These are phyloP conservation scores for Falcaria lacertinaria DNA, from an alignment of 2,888 invertebrate species.

Conservation along the genomic window DNA sequence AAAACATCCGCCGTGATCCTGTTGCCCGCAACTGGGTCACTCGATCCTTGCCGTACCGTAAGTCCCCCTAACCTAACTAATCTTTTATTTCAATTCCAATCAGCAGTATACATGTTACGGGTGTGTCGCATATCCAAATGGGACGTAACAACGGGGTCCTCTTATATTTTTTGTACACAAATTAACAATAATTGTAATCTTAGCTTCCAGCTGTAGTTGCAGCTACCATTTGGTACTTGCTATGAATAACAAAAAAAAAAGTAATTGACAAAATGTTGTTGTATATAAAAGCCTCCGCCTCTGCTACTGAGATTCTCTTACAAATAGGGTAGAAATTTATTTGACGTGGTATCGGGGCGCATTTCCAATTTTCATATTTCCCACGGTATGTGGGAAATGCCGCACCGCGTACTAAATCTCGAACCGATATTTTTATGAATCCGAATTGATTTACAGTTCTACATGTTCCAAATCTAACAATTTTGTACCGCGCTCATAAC, in stretches of 20 bases:
- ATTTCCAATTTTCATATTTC: conserved; percentile 77
- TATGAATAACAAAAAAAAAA: too few species aligned
- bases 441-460: conserved; percentile 54
- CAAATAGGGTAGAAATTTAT: conserved; percentile 69
- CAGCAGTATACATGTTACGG: conserved; percentile 19
- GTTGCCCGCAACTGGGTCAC: conserved; percentile 36
- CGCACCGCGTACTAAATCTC: conserved; percentile 53
- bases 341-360: conserved; percentile 48
- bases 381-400: conserved; percentile 41
- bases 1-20: conserved; percentile 30
- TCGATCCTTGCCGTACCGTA: conserved; percentile 24
- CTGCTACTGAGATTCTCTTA: conserved; percentile 49
- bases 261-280: too few species aligned
- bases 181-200: too few species aligned
- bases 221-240: too few species aligned
- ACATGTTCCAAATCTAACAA: conserved; percentile 9
- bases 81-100: conserved; percentile 31
- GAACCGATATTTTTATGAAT: conserved; percentile 64
- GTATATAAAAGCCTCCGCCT: too few species aligned
- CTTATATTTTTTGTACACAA: too few species aligned
- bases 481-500: background rate
- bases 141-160: too few species aligned
- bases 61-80: conserved; percentile 19
- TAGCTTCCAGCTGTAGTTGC: too few species aligned
- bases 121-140: too few species aligned